phyloP scores from a whole-genome alignment of 2,113 vertebrate species.

The Oncorhynchus mykiss region DNA sequence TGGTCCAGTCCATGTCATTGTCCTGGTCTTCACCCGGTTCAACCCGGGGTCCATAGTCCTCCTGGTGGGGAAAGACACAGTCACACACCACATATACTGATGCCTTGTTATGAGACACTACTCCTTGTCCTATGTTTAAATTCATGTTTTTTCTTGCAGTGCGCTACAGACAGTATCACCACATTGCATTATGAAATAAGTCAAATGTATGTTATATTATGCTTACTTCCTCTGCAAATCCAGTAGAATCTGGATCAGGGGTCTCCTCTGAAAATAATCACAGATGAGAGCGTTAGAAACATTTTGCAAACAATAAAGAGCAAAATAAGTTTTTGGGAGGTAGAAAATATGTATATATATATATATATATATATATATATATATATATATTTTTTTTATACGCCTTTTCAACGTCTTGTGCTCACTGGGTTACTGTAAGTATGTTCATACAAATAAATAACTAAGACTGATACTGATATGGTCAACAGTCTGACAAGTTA shows the following conservation, averaged over 20 bases:
- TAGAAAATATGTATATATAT: no score
- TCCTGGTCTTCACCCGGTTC: conserved; percentile 38
- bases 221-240: conserved; percentile 64
- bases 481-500: background rate
- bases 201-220: background rate
- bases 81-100: background rate
- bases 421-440: no score
- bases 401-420: no score
- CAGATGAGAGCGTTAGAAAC: conserved; percentile 32
- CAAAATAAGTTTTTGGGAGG: no score
- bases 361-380: no score
- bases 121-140: background rate
- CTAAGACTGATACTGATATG: no score
- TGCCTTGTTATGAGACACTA: background rate
- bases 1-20: conserved; percentile 20
- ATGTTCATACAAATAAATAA: no score
- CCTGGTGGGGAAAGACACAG: conserved; percentile 34
- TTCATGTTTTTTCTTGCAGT: no score
- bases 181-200: no score
- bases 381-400: no score
- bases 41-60: conserved; percentile 45
- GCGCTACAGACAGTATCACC: no score
- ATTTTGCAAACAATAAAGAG: no score
- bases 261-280: conserved; percentile 59
- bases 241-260: conserved; percentile 43